These are phyloP conservation scores for Drosophila dives DNA, from an alignment of 2,888 invertebrate genomes.

Conservation along the genomic window DNA sequence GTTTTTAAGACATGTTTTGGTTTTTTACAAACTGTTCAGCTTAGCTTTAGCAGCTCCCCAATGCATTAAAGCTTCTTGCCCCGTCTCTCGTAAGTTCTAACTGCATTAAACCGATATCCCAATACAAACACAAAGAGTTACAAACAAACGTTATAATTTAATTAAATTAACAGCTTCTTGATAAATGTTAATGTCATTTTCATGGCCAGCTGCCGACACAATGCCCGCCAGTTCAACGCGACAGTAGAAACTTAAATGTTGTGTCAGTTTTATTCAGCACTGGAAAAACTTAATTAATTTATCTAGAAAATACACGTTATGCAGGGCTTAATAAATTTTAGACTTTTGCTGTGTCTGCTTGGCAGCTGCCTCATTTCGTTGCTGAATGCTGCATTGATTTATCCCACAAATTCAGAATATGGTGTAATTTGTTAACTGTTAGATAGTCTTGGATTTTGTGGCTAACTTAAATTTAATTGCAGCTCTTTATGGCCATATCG, in stretches of 20 bases:
- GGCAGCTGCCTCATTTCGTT: not conserved
- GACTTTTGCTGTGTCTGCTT: conserved; percentile 11
- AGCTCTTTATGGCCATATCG: conserved; percentile 90
- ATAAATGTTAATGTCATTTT: conserved; percentile 45
- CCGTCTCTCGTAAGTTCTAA: conserved; percentile 29
- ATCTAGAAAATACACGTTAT: conserved; percentile 5
- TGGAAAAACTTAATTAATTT: not conserved
- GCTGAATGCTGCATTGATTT: conserved; percentile 39
- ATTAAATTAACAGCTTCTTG: conserved; percentile 65
- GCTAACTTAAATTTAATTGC: conserved; percentile 38
- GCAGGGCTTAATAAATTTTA: not conserved
- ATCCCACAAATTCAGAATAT: conserved; percentile 71
- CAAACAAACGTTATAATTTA: conserved; percentile 5
- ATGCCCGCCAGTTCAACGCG: conserved; percentile 27
- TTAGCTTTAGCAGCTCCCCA: not conserved
- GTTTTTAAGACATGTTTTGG: not conserved
- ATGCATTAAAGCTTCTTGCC: not conserved
- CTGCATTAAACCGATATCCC: conserved; percentile 55
- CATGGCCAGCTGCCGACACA: conserved; percentile 20
- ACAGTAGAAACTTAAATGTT: conserved; percentile 7
- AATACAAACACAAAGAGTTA: conserved; percentile 32
- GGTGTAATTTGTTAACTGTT: conserved; percentile 55
- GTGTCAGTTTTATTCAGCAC: not conserved
- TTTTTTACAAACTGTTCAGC: not conserved
- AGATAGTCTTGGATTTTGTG: not conserved